Conservation (phyloP, 2,797 vertebrate species). For the Thripadectes ignobilis region DNA sequence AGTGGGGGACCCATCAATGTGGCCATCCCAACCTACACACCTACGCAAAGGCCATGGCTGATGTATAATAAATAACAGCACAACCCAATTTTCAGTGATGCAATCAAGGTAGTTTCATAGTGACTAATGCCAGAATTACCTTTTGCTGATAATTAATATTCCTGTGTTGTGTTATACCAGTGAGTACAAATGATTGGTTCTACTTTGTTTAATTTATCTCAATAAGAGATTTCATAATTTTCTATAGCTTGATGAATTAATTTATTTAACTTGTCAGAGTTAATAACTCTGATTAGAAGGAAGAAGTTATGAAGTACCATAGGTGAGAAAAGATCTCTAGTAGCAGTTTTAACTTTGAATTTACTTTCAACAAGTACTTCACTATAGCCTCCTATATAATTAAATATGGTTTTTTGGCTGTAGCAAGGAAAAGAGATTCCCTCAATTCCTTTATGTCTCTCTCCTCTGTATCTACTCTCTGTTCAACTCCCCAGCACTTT, state of each 20-base stretch:
- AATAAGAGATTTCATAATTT: conserved; percentile 78
- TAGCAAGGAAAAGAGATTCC: background rate
- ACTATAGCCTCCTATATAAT: conserved; percentile 42
- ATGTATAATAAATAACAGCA: background rate
- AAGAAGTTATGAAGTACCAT: conserved; percentile 63
- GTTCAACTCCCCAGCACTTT: background rate
- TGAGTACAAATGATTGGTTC: conserved; percentile 74
- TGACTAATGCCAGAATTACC: conserved; percentile 42
- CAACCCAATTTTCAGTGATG: background rate
- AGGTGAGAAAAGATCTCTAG: conserved; percentile 53
- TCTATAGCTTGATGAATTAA: conserved; percentile 79
- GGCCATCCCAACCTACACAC: background rate
- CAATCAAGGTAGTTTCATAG: background rate
- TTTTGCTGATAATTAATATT: conserved; percentile 71
- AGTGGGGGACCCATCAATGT: background rate
- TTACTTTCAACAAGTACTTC: conserved; percentile 50
- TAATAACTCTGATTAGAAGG: conserved; percentile 76
- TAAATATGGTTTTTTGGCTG: background rate
- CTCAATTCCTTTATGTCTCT: background rate
- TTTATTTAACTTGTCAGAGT: conserved; percentile 81
- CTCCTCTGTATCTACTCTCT: background rate
- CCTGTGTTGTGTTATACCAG: conserved; percentile 57
- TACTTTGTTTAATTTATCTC: conserved; percentile 78
- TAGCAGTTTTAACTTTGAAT: conserved; percentile 51
- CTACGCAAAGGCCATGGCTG: background rate